phyloP scores from a whole-genome alignment of 2,888 invertebrate genomes.

The Polylopha cassiicola region DNA sequence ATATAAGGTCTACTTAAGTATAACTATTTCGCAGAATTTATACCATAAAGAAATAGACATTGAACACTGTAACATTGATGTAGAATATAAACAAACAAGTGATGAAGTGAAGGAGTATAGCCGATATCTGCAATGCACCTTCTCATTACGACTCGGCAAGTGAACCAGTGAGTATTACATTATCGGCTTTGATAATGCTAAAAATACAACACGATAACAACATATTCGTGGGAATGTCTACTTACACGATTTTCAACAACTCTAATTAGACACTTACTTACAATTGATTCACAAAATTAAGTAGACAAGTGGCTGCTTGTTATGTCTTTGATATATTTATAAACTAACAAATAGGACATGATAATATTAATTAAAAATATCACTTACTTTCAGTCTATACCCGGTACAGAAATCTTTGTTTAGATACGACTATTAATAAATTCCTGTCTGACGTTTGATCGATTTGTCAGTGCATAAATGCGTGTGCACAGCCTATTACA shows the following conservation, averaged over 20 bases:
- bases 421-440: conserved; percentile 19
- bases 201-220: conserved; percentile 52
- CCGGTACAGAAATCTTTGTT: too few species aligned
- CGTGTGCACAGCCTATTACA: conserved; percentile 3
- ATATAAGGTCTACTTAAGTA: too few species aligned
- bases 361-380: too few species aligned
- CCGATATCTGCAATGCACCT: conserved; percentile 42
- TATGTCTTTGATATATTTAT: too few species aligned
- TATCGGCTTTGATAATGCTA: conserved; percentile 64
- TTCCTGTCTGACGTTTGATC: conserved; percentile 9
- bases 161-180: conserved; percentile 36
- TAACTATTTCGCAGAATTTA: too few species aligned
- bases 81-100: conserved; percentile 10
- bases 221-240: conserved; percentile 44
- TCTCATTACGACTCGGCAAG: conserved; percentile 36
- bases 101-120: conserved; percentile 25
- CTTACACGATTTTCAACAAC: conserved; percentile 18
- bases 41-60: neutral
- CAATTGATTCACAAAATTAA: too few species aligned
- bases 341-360: too few species aligned
- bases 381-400: too few species aligned
- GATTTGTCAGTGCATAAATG: conserved; percentile 8
- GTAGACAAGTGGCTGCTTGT: too few species aligned
- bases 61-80: conserved; percentile 5
- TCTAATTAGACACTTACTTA: neutral